Evolutionary conservation across 2,797 vertebrate species (phyloP), one percentile per base, ranked within the genome.

Genomic region (Iguana delicatissima): DNA sequence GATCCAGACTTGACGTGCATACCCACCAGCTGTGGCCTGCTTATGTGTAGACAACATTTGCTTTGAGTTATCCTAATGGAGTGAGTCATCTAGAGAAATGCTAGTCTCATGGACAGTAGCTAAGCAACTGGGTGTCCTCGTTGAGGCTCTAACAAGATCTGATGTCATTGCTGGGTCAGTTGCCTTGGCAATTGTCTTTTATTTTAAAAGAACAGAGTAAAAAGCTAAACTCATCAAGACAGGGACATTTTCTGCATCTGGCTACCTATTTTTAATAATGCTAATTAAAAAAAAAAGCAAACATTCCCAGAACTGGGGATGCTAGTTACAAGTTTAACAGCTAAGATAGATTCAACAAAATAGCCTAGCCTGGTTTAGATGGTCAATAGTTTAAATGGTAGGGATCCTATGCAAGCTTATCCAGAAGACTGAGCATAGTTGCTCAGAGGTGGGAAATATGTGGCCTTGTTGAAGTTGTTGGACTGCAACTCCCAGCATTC

Each of bases 91-190:
- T 29, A 7, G 79, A 38, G 5, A 52, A 52, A 67, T 0, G 86
- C 93, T 87, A 86, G 10, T 89, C 32, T 84, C 86, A 82, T 16
- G 92, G 85, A 85, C 90, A 91, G 96, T 95, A 96, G 95, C 96
- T 92, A 89, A 94, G 96, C 94, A 96, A 95, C 95, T 46, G 69
- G 83, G 20, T n/a, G 90, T 82, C 42, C 24, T 13, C 13, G 67
- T 8, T 22, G 1, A 88, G 69, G 93, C 4, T 57, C 93, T 92
- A 94, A 93, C 89, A 26, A 72, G 92, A 91, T 94, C 32, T 79
- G 80, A 96, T 96, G 77, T 92, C 93, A 90, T 85, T 81, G 74
- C 91, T 0, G 0, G 76, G 82, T 79, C n/a, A 0, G n/a, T 95
- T 91, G 92, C 92, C 93, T 87, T 87, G 90, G 94, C 89, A 95